Evolutionary conservation across 1,140 invertebrate genomes (phyloP).

Genomic region (Scaptomyza graminum): DNA sequence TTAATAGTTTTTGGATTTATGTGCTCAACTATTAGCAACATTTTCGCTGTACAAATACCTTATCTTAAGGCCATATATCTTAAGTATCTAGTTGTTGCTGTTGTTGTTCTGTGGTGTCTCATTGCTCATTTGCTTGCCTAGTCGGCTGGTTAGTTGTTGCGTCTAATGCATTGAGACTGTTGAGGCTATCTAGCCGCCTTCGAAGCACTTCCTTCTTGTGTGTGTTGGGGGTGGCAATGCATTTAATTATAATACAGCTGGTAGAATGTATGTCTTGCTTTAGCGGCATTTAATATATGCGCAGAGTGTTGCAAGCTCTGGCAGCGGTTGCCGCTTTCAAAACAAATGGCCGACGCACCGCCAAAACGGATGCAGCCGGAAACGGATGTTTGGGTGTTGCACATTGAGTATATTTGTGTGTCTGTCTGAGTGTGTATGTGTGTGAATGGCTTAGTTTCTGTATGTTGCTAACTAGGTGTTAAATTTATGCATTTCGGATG

Average conservation of each 20-base stretch:
- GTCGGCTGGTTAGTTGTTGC: slow-evolving; percentile 20
- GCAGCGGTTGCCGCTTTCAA: slow-evolving; percentile 60
- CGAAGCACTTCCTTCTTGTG: slow-evolving; percentile 19
- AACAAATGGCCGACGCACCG: slow-evolving; percentile 65
- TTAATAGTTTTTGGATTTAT: not conserved
- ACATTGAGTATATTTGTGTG: slow-evolving; percentile 63
- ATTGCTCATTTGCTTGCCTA: slow-evolving; percentile 44
- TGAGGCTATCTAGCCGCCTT: not conserved
- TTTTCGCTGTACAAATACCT: not conserved
- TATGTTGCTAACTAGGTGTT: slow-evolving; percentile 79
- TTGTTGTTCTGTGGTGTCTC: slow-evolving; percentile 6
- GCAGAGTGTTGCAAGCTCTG: slow-evolving; percentile 53
- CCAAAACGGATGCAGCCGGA: slow-evolving; percentile 73
- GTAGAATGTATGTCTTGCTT: slow-evolving; percentile 44
- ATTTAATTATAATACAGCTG: slow-evolving; percentile 74
- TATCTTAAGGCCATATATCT: slow-evolving; percentile 17
- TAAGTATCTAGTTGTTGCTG: not conserved
- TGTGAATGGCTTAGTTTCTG: slow-evolving; percentile 54
- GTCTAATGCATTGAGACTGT: slow-evolving; percentile 14
- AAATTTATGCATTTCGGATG: slow-evolving; percentile 82
- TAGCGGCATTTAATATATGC: slow-evolving; percentile 78
- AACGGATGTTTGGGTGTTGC: slow-evolving; percentile 81
- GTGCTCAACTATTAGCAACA: not conserved
- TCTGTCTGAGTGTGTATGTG: slow-evolving; percentile 17
- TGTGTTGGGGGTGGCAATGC: slow-evolving; percentile 34